Evolutionary conservation across 1,140 invertebrate genomes (phyloP).

Genomic region (Heliconius melpomene): DNA sequence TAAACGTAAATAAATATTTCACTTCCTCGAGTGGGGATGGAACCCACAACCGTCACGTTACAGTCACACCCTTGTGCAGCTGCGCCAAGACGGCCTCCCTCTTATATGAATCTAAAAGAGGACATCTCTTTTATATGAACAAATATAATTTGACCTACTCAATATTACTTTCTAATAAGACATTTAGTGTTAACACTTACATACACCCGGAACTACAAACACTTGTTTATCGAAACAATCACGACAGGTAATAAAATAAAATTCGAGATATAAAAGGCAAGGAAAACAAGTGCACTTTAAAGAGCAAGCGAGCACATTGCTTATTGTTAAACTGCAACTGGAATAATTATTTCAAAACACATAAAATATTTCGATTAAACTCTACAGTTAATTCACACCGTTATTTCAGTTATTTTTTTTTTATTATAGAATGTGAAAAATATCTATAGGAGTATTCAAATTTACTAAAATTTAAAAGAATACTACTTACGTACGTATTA

Average conservation of each 20-base stretch:
- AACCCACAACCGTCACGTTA: no score
- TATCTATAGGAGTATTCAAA: no score
- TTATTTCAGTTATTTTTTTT: no score
- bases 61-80: no score
- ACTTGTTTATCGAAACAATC: conserved; percentile 1
- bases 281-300: conserved; percentile 33
- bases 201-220: background rate
- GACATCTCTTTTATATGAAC: background rate
- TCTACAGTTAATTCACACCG: no score
- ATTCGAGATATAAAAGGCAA: conserved; percentile 19
- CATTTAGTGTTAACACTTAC: background rate
- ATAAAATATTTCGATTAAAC: background rate
- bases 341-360: background rate
- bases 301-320: conserved; percentile 8
- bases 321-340: background rate
- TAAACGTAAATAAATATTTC: no score
- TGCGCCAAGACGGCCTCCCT: no score
- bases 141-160: background rate
- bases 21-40: no score
- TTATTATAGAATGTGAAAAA: no score
- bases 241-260: conserved; percentile 17
- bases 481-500: no score
- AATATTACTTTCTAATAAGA: conserved; percentile 12
- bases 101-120: no score
- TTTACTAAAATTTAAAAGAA: no score